Base-by-base conservation (phyloP, 2,888 invertebrate species). In the Hirtodrosophila alboralis region DNA sequence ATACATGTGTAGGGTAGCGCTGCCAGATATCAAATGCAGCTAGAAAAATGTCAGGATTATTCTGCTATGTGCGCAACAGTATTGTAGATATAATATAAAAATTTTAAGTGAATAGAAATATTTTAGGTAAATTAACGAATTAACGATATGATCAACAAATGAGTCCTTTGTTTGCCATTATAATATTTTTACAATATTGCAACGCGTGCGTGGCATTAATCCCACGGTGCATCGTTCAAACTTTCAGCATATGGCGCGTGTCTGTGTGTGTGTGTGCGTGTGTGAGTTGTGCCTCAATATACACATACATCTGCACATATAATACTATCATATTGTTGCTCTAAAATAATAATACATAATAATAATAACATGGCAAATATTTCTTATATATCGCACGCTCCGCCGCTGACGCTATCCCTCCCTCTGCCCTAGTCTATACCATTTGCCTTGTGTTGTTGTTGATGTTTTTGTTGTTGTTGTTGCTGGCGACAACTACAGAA, bases 211-310 rank as follows among this genome's bases (percentile, higher is more conserved):
- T 18, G 14, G 10, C 28, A 28, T 5, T 1, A 2, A 1, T 23
- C 8, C 16, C 41, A 27, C 40, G n/a, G 5, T 12, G 44, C 51
- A 28, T 53, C 64, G 64, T 51, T 69, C 56, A 51, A 77, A 76
- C 80, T 68, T 76, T 80, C 37, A 68, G 77, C 80, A 84, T 72
- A 60, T 72, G 84, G 51, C 57, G 65, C 73, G 81, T 31, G 21
- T 30, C 8, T 14, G 18, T 48, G 14, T 27, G 21, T 8, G 12
- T 30, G 26, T 38, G 28, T 40, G 13, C 27, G 48, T 45, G 38
- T 43, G 30, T 37, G 9, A 37, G 23, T 33, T 28, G 47, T 28
- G 33, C 31, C 33, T 37, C 26, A 9, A 14, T 26, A 28, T 36
- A 60, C 28, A 33, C 41, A 51, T 33, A 45, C 47, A 13, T 28